A percentile compares a stretch with the other conserved stretches of the same genome.
These are phyloP conservation scores for Anableps anableps DNA, from an alignment of 2,797 vertebrate genomes.

Conservation along the genomic window DNA sequence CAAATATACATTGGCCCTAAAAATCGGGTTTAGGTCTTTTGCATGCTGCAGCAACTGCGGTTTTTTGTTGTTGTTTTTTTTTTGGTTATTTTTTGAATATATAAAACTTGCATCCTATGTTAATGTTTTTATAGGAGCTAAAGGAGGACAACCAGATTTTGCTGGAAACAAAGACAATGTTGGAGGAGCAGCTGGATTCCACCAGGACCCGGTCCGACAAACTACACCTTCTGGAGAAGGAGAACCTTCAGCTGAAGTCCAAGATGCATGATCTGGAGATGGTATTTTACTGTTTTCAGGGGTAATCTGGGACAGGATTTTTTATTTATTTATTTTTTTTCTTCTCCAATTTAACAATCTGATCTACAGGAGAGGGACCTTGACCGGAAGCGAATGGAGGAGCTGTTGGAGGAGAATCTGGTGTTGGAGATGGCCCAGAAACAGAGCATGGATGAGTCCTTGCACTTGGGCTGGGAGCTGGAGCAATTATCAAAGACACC, in stretches of 20 bases:
- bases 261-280: constrained; percentile 97
- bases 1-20: background rate
- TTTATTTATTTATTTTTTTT: too few species aligned
- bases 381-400: constrained; percentile 95
- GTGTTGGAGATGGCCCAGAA: constrained; percentile 98
- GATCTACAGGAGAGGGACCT: constrained; percentile 89
- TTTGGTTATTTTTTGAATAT: background rate
- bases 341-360: too few species aligned
- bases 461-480: constrained; percentile 98
- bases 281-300: constrained; percentile 77
- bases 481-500: constrained; percentile 96
- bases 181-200: constrained; percentile 94
- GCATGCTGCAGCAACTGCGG: background rate
- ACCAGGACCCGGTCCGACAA: constrained; percentile 93
- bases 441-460: constrained; percentile 98
- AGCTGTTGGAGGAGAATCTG: constrained; percentile 97
- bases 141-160: constrained; percentile 99
- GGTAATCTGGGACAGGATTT: background rate
- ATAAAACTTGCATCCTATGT: constrained; percentile 10
- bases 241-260: constrained; percentile 95
- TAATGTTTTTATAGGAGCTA: constrained; percentile 85
- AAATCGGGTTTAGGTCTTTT: background rate
- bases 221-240: constrained; percentile 95
- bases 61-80: background rate
- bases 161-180: constrained; percentile 95